Conservation (phyloP, 1,140 invertebrate genomes). For the Triops longicaudatus region DNA sequence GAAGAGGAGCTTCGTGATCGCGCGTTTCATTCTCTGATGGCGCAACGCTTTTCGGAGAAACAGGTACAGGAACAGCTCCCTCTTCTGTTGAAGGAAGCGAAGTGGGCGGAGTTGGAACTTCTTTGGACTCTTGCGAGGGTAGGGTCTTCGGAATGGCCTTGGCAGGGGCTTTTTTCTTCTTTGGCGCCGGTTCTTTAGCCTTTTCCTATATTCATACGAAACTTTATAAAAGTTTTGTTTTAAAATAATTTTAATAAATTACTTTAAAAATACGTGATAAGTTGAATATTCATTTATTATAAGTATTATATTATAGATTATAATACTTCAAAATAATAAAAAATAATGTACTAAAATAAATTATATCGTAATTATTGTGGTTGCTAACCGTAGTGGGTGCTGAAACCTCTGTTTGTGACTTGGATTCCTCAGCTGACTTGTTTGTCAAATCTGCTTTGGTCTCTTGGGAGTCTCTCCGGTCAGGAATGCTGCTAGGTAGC, state of each 20-base stretch:
- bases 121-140: not conserved
- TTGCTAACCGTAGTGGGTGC: not conserved
- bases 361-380: too few relatives aligned
- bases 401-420: not conserved
- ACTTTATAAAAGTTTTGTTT: too few relatives aligned
- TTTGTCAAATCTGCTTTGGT: not conserved
- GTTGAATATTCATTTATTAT: too few relatives aligned
- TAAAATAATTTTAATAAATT: too few relatives aligned
- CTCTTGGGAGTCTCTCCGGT: slow-evolving; percentile 22
- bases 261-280: too few relatives aligned
- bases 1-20: not conserved
- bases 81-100: not conserved
- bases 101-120: not conserved
- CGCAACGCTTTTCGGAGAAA: not conserved
- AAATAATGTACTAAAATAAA: not conserved
- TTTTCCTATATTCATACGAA: slow-evolving; percentile 15
- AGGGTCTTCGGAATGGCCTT: not conserved
- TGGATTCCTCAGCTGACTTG: not conserved
- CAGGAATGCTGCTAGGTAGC: not conserved
- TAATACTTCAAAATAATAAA: not conserved
- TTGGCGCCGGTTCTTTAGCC: slow-evolving; percentile 15
- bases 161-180: slow-evolving; percentile 15
- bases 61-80: not conserved
- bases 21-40: not conserved
- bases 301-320: too few relatives aligned